Evolutionary conservation across 1,140 invertebrate genomes (phyloP), one percentile per base, ranked within the genome.

Genomic region (Drosophila kohkoa): DNA sequence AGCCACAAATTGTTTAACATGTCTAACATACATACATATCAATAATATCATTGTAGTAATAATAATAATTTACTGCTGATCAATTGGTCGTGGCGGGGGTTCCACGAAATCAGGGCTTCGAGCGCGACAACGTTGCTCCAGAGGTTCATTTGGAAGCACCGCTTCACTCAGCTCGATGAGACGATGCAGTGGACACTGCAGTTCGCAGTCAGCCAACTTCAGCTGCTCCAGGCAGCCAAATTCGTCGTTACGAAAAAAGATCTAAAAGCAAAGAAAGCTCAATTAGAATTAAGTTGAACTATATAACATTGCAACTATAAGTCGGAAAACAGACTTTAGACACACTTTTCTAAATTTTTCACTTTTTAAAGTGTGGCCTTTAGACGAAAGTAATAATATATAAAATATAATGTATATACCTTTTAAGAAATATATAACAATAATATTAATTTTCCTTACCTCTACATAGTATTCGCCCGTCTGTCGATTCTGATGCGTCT

Each of bases 211-310:
- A 28, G 94, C 94, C 60, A 96, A 87, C 16, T 90, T 94, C 2
- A 96, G 78, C 45, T 93, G 93, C 71, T 93, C 90, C 32, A 94
- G 93, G 15, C 93, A 92, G 0, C 85, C 79, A 30, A 86, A 75
- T 1, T 94, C 94, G 7, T 94, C 93, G 68, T 95, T 96, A 46
- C 93, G 93, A 10, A 95, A 89, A 54, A 93, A 96, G 20, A 96
- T 91, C 91, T 92, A 20, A 0, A 93, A 94, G 73, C 1, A 92
- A 74, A 64, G 65, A 68, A 38, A 16, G 1, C 13, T 0, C 15
- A 59, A 35, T 30, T n/a, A n/a, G n/a, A 4, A 13, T 20, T n/a
- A 28, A 5, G 1, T 7, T 10, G 2, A 2, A 1, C 1, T 48
- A 25, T 25, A 3, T 3, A 25, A 25, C 3, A 25, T 25, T 25